Evolutionary conservation across 2,888 invertebrate species (phyloP).

Genomic region (Protophormia terraenovae): DNA sequence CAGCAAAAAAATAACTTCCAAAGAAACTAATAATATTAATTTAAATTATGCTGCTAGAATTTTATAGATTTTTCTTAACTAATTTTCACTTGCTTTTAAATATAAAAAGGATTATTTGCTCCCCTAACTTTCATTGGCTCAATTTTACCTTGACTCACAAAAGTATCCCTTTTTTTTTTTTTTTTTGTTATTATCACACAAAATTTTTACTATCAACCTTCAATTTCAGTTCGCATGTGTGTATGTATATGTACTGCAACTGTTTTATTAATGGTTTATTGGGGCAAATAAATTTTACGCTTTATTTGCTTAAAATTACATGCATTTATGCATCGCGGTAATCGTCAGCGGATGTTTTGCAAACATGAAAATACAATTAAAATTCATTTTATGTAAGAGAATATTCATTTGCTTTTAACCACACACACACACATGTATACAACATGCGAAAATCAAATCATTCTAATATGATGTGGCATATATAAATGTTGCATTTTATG

Average conservation of each 20-base stretch:
- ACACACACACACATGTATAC: neutral
- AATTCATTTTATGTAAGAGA: slow-evolving; percentile 19
- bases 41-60: no score
- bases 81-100: no score
- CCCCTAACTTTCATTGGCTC: neutral
- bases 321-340: slow-evolving; percentile 30
- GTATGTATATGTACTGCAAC: neutral
- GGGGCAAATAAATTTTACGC: slow-evolving; percentile 46
- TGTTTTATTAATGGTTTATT: slow-evolving; percentile 50
- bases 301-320: slow-evolving; percentile 44
- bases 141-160: slow-evolving; percentile 17
- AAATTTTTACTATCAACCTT: slow-evolving; percentile 8
- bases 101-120: no score
- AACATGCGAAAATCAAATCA: slow-evolving; percentile 2
- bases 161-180: neutral
- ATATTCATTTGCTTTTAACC: neutral
- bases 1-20: no score
- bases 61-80: no score
- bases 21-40: no score
- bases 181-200: slow-evolving; percentile 7
- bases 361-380: slow-evolving; percentile 58
- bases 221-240: neutral
- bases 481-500: neutral
- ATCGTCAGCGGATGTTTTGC: slow-evolving; percentile 31
- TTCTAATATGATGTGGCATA: slow-evolving; percentile 28